phyloP scores from a whole-genome alignment of 2,797 vertebrate genomes.

The Syndactyla subalaris region DNA sequence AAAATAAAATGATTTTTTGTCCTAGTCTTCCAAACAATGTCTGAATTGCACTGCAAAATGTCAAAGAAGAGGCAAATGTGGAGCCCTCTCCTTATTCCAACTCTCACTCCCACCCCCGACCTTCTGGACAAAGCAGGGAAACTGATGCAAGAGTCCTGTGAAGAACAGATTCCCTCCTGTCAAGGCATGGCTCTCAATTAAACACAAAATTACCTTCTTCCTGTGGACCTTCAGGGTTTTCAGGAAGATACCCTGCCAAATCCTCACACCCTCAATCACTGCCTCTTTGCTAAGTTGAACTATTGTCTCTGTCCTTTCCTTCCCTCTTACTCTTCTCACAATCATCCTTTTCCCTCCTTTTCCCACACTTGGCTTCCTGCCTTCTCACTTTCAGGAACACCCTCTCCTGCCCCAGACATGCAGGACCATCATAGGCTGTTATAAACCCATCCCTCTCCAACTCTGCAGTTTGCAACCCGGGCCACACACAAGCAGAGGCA shows the following conservation, averaged over 20 bases:
- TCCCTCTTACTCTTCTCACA: constrained; percentile 49
- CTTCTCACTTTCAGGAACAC: constrained; percentile 3
- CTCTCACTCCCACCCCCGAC: neutral
- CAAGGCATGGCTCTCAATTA: neutral
- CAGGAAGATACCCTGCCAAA: constrained; percentile 37
- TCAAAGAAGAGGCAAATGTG: neutral
- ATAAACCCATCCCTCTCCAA: neutral
- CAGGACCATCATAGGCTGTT: neutral
- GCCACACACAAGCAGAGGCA: neutral
- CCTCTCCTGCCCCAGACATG: neutral
- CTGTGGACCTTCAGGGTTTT: constrained; percentile 40
- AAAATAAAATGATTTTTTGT: neutral
- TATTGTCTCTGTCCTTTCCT: constrained; percentile 52
- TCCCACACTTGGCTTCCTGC: constrained; percentile 61
- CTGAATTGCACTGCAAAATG: neutral
- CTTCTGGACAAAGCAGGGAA: neutral
- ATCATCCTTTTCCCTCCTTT: constrained; percentile 30
- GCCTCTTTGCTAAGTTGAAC: constrained; percentile 13
- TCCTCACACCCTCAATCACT: constrained; percentile 14
- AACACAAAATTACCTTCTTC: constrained; percentile 43
- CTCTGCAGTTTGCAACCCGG: neutral
- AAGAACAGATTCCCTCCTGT: neutral
- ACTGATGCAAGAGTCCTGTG: neutral
- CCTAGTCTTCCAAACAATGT: neutral
- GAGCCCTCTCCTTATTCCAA: neutral